These are phyloP conservation scores for Steinernema hermaphroditum DNA, from an alignment of 2,888 invertebrate genomes.

Conservation along the genomic window DNA sequence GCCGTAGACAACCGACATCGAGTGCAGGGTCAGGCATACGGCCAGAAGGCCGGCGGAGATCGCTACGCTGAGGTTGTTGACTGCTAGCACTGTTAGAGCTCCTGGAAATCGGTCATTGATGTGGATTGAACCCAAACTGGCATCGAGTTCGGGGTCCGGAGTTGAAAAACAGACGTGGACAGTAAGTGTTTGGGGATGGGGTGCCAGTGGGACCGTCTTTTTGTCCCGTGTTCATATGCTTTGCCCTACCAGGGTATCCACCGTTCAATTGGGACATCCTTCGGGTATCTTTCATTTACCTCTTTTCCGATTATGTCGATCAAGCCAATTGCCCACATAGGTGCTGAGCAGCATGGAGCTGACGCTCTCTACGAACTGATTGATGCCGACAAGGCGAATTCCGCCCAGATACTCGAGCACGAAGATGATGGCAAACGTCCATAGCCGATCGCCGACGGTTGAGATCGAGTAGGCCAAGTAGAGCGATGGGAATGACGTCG, in stretches of 20 bases:
- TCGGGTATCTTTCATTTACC: conserved; percentile 27
- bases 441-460: conserved; percentile 42
- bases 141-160: no score
- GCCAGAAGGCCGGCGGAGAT: conserved; percentile 44
- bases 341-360: conserved; percentile 43
- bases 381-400: conserved; percentile 43
- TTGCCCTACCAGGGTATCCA: no score
- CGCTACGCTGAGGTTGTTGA: conserved; percentile 52
- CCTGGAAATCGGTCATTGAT: conserved; percentile 38
- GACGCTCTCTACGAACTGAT: conserved; percentile 41
- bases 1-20: conserved; percentile 37
- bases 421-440: conserved; percentile 47
- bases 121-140: no score
- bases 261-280: no score
- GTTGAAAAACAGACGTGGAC: no score
- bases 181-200: no score
- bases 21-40: conserved; percentile 34
- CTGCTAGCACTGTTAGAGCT: conserved; percentile 42
- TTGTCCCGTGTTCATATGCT: no score
- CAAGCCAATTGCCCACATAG: conserved; percentile 46
- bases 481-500: conserved; percentile 36
- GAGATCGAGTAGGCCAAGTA: conserved; percentile 41
- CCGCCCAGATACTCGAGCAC: conserved; percentile 42
- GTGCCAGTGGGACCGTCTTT: no score
- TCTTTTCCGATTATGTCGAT: conserved; percentile 36